Conservation (phyloP, 1,140 invertebrate genomes). For the Arion vulgaris region DNA sequence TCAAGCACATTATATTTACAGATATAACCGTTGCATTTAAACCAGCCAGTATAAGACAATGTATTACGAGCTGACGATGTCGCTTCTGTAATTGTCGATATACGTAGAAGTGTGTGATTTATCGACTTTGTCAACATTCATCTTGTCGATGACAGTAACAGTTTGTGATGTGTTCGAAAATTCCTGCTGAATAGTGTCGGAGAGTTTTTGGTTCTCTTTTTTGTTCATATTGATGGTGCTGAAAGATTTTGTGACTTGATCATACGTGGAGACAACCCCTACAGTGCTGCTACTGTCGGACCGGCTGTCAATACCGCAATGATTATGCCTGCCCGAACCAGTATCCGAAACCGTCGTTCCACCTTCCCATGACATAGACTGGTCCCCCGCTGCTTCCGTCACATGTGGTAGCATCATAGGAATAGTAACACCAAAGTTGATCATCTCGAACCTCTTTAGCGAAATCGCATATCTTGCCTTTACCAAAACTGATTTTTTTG, state of each 20-base stretch:
- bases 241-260: neutral
- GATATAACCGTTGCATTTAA: too few species aligned
- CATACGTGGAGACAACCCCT: neutral
- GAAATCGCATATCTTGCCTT: neutral
- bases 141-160: too few species aligned
- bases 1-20: too few species aligned
- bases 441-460: neutral
- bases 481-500: neutral
- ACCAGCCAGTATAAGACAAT: too few species aligned
- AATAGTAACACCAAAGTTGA: conserved; percentile 9
- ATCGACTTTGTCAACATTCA: too few species aligned
- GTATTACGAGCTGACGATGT: too few species aligned
- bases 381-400: conserved; percentile 12
- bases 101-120: too few species aligned
- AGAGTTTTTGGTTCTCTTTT: too few species aligned
- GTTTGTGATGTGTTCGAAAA: too few species aligned
- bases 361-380: neutral
- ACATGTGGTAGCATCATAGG: neutral
- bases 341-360: conserved; percentile 3
- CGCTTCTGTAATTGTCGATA: too few species aligned
- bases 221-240: neutral
- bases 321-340: conserved; percentile 20
- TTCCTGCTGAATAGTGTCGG: too few species aligned
- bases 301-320: neutral
- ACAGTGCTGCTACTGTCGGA: neutral